Evolutionary conservation across 2,113 vertebrate genomes (phyloP).

Genomic region (Aphyosemion australe): DNA sequence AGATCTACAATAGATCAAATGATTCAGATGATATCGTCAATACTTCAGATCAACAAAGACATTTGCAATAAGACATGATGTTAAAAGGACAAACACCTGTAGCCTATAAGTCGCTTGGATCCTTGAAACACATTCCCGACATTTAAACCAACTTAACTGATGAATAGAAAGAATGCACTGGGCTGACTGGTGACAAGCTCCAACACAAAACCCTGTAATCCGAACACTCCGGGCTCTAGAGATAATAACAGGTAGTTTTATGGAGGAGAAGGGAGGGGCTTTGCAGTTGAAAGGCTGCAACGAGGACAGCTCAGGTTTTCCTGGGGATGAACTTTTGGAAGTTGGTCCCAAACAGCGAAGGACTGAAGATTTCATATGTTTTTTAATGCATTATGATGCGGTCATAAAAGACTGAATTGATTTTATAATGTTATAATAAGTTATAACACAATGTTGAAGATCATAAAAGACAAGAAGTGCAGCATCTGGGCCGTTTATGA

Average conservation of each 20-base stretch:
- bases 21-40: not conserved
- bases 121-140: slow-evolving; percentile 35
- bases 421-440: too few species aligned
- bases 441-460: too few species aligned
- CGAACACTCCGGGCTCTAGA: slow-evolving; percentile 46
- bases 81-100: not conserved
- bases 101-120: not conserved
- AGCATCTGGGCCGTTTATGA: too few species aligned
- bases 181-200: slow-evolving; percentile 54
- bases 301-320: slow-evolving; percentile 39
- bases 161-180: slow-evolving; percentile 60
- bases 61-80: not conserved
- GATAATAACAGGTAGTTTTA: slow-evolving; percentile 65
- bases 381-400: too few species aligned
- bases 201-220: slow-evolving; percentile 69
- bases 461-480: too few species aligned
- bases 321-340: slow-evolving; percentile 22
- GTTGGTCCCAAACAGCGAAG: slow-evolving; percentile 19
- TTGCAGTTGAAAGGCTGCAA: slow-evolving; percentile 29
- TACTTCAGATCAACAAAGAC: not conserved
- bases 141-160: slow-evolving; percentile 27
- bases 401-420: too few species aligned
- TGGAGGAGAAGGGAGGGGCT: not conserved
- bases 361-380: too few species aligned
- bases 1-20: not conserved